Conservation (phyloP, 2,888 invertebrate species). For the Koerneria pararmatus region DNA sequence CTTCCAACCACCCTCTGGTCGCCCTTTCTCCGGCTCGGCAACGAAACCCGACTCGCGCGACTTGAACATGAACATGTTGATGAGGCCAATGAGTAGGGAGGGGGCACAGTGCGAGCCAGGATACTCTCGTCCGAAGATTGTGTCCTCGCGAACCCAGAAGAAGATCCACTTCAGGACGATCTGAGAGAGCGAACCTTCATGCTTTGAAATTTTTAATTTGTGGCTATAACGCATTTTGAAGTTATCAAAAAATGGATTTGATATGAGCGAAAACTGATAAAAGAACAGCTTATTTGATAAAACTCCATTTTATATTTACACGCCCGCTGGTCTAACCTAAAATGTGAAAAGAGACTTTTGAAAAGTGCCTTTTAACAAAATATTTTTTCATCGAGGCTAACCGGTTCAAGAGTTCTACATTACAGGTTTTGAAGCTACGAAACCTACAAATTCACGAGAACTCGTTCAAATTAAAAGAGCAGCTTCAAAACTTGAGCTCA, state of each 20-base stretch:
- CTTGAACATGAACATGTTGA: conserved; percentile 60
- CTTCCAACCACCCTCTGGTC: conserved; percentile 26
- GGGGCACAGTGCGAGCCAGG: conserved; percentile 60
- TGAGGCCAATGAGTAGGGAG: conserved; percentile 57
- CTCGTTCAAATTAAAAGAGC: conserved; percentile 64
- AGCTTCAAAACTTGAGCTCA: conserved; percentile 97
- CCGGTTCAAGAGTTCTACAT: too few species aligned
- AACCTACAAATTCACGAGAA: too few species aligned
- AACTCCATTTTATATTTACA: too few species aligned
- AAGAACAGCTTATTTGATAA: too few species aligned
- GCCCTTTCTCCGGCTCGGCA: conserved; percentile 20
- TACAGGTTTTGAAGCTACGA: too few species aligned
- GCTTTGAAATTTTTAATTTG: background rate
- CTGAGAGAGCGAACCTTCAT: conserved; percentile 11
- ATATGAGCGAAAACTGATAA: too few species aligned
- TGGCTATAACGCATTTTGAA: too few species aligned
- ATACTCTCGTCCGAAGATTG: conserved; percentile 47
- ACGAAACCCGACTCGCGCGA: conserved; percentile 44
- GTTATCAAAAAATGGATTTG: too few species aligned
- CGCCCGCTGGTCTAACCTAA: too few species aligned
- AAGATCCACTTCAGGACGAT: conserved; percentile 60
- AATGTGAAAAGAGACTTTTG: too few species aligned
- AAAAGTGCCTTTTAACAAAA: too few species aligned
- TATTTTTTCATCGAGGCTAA: too few species aligned
- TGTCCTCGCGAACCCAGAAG: conserved; percentile 61